These are phyloP conservation scores for Halcyon leucocephala DNA, from an alignment of 2,797 vertebrate species.

Conservation along the genomic window DNA sequence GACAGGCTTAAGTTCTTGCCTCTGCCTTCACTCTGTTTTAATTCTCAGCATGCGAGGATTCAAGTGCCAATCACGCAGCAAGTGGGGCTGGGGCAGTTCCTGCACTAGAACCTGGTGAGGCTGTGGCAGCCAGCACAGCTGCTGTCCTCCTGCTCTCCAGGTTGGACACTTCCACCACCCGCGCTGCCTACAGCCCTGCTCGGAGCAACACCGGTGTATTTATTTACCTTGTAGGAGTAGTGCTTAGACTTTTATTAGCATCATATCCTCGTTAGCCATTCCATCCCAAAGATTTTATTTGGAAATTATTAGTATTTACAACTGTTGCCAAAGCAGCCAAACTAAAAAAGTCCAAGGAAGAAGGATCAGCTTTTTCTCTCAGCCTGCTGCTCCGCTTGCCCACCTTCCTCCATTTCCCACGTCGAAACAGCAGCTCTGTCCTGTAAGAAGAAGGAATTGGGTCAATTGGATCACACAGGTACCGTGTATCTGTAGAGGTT, in stretches of 20 bases:
- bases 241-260: background rate
- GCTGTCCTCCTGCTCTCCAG: accelerated
- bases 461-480: background rate
- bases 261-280: background rate
- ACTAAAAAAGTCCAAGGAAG: background rate
- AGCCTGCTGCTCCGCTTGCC: background rate
- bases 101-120: accelerated
- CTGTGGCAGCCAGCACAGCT: background rate
- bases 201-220: accelerated
- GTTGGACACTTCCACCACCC: background rate
- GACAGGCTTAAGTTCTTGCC: background rate
- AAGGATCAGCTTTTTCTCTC: slow-evolving; percentile 28
- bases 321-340: background rate
- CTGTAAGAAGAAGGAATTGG: slow-evolving; percentile 58
- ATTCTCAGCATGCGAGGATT: accelerated
- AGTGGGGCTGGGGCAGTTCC: background rate
- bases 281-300: background rate
- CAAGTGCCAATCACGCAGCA: accelerated
- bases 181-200: accelerated
- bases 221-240: background rate
- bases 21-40: accelerated
- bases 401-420: slow-evolving; percentile 83
- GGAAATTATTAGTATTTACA: background rate
- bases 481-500: accelerated
- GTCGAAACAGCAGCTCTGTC: slow-evolving; percentile 88